Conservation (phyloP, 2,113 vertebrate species). For the Tragelaphus strepsiceros region DNA sequence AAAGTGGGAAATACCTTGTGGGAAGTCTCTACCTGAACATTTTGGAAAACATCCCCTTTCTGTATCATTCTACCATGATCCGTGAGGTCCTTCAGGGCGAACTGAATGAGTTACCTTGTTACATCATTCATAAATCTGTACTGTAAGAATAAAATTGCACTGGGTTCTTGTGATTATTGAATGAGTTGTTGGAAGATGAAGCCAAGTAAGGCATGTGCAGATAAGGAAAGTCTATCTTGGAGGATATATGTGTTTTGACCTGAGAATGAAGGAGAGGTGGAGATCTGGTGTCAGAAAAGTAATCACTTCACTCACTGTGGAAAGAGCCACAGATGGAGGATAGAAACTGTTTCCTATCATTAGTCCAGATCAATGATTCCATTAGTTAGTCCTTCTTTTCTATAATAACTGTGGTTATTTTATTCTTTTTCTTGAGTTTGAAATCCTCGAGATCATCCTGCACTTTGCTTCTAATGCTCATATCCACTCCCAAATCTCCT, state of each 20-base stretch:
- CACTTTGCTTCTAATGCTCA: background rate
- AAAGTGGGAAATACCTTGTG: background rate
- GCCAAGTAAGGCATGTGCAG: background rate
- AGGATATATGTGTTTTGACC: background rate
- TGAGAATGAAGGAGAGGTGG: background rate
- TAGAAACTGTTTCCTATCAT: background rate
- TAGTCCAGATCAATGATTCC: background rate
- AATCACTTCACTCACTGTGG: background rate
- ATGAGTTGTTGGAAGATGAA: background rate
- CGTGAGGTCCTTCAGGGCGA: background rate
- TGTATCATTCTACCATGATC: background rate
- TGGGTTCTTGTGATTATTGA: background rate
- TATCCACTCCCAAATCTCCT: background rate
- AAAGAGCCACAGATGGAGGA: background rate
- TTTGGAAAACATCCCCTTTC: background rate
- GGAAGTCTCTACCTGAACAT: background rate
- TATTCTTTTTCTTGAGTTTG: constrained; percentile 22
- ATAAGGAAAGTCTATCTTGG: background rate
- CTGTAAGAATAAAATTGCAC: background rate
- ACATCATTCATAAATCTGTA: background rate
- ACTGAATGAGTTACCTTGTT: background rate
- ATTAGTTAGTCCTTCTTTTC: background rate
- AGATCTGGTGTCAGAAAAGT: background rate
- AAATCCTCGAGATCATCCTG: background rate
- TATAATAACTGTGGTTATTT: background rate